Evolutionary conservation across 53 echinoderm and acorn worm genomes (phyloP), one percentile per base, ranked within the genome.

Genomic region (Crossaster papposus): DNA sequence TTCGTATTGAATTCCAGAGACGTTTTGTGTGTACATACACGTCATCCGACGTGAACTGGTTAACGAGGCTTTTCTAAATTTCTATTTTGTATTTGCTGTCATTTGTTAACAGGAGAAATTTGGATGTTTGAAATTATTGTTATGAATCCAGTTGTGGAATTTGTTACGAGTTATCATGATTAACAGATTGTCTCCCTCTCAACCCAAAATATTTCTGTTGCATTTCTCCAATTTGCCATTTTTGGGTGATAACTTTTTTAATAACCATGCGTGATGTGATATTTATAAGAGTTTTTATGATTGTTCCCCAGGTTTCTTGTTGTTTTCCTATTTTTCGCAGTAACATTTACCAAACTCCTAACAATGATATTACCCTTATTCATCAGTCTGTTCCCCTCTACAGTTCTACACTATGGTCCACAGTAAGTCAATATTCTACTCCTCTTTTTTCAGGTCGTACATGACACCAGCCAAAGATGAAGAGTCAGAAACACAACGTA

Each of bases 391-490:
- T 65, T 18, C 18, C 37, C 28, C 22, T 52, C 50, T 44, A 2
- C 34, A 2, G 38, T 18, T 36, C 80, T 62, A 31, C 10, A 26
- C 28, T n/a, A 4, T 1, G 17, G 68, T 68, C 4, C 28, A 37
- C 30, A 22, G 50, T 77, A 62, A 54, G 79, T 70, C 2, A 54
- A 32, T 64, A 20, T 36, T 76, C 54, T 70, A 3, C 64, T 15
- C 65, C 36, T 15, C 54, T 33, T 70, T 52, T 65, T 29, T 50
- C 85, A 96, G 96, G 94, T 91, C 94, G 33, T 96, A 95, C 83
- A 97, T 97, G 97, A 94, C 95, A 78, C 97, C 97, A 54, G 92
- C 94, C 22, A 95, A 94, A 86, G 95, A 95, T 72, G 97, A 97
- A 51, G 97, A 97, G 89, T 90, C 97, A 5, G 97, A 97, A 92